Evolutionary conservation across 1,140 invertebrate species (phyloP), one percentile per base, ranked within the genome.

Genomic region (Zaprionus kolodkinae): DNA sequence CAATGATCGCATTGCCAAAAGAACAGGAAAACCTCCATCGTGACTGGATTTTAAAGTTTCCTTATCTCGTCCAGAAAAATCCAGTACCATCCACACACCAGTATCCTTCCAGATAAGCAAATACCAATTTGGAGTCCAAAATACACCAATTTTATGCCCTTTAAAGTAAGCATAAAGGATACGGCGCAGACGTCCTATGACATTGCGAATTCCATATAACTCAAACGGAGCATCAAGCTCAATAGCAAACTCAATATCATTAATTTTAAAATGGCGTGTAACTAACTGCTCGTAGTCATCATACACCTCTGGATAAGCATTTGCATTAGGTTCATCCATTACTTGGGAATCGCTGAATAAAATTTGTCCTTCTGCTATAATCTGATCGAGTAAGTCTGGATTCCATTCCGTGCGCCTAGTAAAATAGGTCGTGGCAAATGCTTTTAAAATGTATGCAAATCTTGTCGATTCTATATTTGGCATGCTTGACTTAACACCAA

Each of bases 21-120:
- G 33, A 11, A 85, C 15, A 0, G 85, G 78, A 6, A 13, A 72
- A 0, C 86, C 86, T 0, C 48, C 33, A 0, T 89, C 86, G 12
- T 10, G 13, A 25, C 67, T 81, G 0, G 30, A 6, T 3, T 59
- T 71, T 25, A 89, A 25, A 0, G 75, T 79, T 0, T 66, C 76
- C 52, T 35, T 67, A 6, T 89, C 70, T 9, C 85, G 70, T 11
- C 85, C 85, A 59, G 76, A 85, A 5, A 89, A 30, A 48, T 89
- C 85, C 11, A 89, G 36, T 0, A 89, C 85, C 81, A 89, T 74
- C 86, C 85, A 89, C 2, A 90, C 38, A 5, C 85, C 85, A 0
- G 69, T 60, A 35, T 89, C 85, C 52, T 81, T 81, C 85, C 86
- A 90, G 10, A 90, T 90, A 0, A 90, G 50, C 33, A 89, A 13